These are phyloP conservation scores for Colinus virginianus DNA, from an alignment of 2,113 vertebrate genomes.

Conservation along the genomic window DNA sequence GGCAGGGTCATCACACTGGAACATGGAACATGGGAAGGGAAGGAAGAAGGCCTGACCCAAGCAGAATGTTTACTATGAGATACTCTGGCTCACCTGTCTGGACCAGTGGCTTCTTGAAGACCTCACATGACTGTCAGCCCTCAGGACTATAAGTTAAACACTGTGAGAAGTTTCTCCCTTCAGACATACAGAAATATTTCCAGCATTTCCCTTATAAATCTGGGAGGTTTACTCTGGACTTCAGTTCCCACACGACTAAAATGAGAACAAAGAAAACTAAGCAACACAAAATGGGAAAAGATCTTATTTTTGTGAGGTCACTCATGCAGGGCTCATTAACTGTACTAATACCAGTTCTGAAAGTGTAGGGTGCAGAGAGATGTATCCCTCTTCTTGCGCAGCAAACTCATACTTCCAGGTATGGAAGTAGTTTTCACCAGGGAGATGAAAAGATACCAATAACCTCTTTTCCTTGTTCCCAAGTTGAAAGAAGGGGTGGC, in stretches of 20 bases:
- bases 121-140: not conserved
- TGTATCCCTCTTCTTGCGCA: not conserved
- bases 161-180: not conserved
- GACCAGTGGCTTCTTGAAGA: not conserved
- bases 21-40: not conserved
- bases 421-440: too few species aligned
- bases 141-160: not conserved
- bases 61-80: not conserved
- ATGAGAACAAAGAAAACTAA: not conserved
- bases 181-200: not conserved
- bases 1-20: too few species aligned
- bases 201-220: not conserved
- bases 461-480: not conserved
- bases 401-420: not conserved
- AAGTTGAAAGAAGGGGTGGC: not conserved
- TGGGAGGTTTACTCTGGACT: not conserved
- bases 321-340: not conserved
- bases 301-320: not conserved
- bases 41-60: too few species aligned
- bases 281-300: not conserved
- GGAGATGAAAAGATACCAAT: too few species aligned
- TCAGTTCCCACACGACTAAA: not conserved
- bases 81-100: not conserved
- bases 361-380: not conserved
- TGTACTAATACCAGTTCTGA: not conserved